phyloP scores from a whole-genome alignment of 1,140 invertebrate genomes.

The Caenorhabditis remanei region DNA sequence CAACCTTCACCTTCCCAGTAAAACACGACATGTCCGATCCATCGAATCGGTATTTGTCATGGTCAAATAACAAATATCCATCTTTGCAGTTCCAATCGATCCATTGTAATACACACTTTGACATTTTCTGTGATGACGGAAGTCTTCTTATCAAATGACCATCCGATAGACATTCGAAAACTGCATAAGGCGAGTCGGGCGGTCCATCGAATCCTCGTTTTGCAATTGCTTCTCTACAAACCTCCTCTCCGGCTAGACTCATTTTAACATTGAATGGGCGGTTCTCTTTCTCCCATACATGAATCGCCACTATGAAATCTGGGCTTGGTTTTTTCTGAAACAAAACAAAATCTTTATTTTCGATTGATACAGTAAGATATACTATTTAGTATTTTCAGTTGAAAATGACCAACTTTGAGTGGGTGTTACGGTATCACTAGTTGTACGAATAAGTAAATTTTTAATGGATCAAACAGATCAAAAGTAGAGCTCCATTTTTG shows the following conservation, averaged over 20 bases:
- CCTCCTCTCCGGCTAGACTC: slow-evolving; percentile 58
- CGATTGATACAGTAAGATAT: neutral
- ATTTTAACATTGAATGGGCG: slow-evolving; percentile 71
- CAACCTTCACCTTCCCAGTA: slow-evolving; percentile 72
- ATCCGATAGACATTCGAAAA: slow-evolving; percentile 64
- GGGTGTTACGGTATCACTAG: no score
- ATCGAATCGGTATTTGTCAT: slow-evolving; percentile 60
- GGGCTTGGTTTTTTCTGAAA: slow-evolving; percentile 43
- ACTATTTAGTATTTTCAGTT: no score
- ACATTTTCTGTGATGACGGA: slow-evolving; percentile 8
- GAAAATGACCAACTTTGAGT: no score
- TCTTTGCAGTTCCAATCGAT: slow-evolving; percentile 68
- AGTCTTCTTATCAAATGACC: neutral
- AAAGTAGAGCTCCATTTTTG: no score
- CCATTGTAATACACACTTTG: slow-evolving; percentile 64
- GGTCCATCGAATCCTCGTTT: slow-evolving; percentile 55
- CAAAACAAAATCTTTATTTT: slow-evolving; percentile 1
- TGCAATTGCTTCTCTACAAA: slow-evolving; percentile 55
- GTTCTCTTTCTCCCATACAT: slow-evolving; percentile 73
- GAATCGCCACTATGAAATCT: slow-evolving; percentile 67
- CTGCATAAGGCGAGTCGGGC: slow-evolving; percentile 57
- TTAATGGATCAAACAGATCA: no score
- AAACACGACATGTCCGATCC: slow-evolving; percentile 69
- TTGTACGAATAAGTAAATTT: no score
- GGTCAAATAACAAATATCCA: slow-evolving; percentile 66